Evolutionary conservation across 2,113 vertebrate species (phyloP), one percentile per base, ranked within the genome.

Genomic region (Vulpes lagopus): DNA sequence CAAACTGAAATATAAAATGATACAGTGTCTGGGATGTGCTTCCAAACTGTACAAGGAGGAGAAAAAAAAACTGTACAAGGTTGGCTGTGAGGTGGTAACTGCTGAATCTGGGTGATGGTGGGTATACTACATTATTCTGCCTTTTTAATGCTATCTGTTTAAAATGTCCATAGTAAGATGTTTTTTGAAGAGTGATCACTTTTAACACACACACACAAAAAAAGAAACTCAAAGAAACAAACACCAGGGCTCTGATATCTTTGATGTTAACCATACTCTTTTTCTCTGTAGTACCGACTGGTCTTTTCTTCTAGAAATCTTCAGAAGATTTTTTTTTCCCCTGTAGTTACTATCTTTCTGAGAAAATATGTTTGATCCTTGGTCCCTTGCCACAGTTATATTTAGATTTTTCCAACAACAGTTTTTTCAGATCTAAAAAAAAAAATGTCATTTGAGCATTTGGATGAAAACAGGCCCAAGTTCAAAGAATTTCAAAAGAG

Each of bases 351-450:
- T 93, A 92, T 65, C 53, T 64, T 83, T 84, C 79, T 95, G 96
- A 97, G 73, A 86, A 93, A 96, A 62, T 62, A 55, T 9, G 32
- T 93, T 81, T 79, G 84, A 97, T 93, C 43, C 97, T 90, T 95
- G 89, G 69, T 71, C 83, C 90, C 59, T 30, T 90, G 20, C 6
- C 80, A 98, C 59, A 91, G 79, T 64, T 89, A 25, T 59, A 94
- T 71, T 85, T 97, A 98, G 97, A 64, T 32, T 92, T 80, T 62
- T 90, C 97, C 94, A 97, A 85, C 67, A 95, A 32, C 15, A 89
- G 71, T 30, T 97, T 90, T 55, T 94, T 84, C 20, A 55, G 19
- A 78, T 92, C 76, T 91, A n/a, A 96, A 98, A 96, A 96, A 98
- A 96, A 85, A 83, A 96, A 91, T 27, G 93, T 17, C 65, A 57